Evolutionary conservation across 2,797 vertebrate genomes (phyloP), one percentile per base, ranked within the genome.

Genomic region (Micrastur ruficollis): DNA sequence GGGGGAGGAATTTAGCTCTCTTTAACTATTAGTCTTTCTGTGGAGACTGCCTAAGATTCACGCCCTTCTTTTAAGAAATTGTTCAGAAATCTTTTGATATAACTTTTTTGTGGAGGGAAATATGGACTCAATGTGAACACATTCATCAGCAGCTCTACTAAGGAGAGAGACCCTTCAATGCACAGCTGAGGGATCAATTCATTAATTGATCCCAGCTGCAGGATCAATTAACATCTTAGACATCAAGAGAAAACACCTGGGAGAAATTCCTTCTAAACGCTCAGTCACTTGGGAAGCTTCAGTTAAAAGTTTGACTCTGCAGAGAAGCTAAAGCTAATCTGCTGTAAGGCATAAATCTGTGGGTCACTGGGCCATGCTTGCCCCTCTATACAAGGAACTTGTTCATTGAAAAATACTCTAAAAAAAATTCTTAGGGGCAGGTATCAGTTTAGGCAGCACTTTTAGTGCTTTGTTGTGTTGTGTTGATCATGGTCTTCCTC

Each of bases 351-450:
- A 1, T 0, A 2, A 44, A 6, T 14, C 9, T 2, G 1, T 0
- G 2, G 25, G 23, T 12, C 8, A 2, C 2, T 8, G 26, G n/a
- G 31, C 9, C 0, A 0, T 7, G 4, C 11, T 29, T 19, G 12
- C 22, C 49, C 5, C 34, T 55, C 5, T 38, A 1, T 6, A 40
- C 5, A 22, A 78, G 19, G 19, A 46, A 4, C 12, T 44, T 27
- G 0, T 3, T 63, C 2, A 14, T 44, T 52, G 31, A 56, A 53
- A 29, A 78, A 40, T 29, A 8, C 6, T 6, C 2, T 20, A 16
- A 27, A 58, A 27, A 29, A 42, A 22, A 31, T 12, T 58, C 5
- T 44, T 70, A 29, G 25, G 6, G 5, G 2, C 1, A 1, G 21
- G 6, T 67, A 11, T 49, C 17, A 21, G 9, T 82, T 80, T 71